These are phyloP conservation scores for Tragelaphus strepsiceros DNA, from an alignment of 2,113 vertebrate species.

Conservation along the genomic window DNA sequence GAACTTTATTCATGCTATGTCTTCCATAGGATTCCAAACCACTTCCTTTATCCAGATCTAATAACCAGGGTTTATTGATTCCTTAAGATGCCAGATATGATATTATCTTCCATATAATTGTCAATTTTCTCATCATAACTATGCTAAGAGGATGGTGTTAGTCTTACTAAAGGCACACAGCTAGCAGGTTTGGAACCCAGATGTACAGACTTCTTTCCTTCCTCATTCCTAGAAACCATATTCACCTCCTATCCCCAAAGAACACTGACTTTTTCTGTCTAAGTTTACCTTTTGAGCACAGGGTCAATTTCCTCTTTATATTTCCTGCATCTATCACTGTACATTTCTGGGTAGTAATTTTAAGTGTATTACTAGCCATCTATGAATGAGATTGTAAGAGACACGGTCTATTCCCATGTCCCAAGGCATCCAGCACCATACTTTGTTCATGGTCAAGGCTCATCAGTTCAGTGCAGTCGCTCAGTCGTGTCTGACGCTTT, in stretches of 20 bases:
- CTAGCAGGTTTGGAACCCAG: neutral
- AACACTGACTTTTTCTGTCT: neutral
- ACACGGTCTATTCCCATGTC: neutral
- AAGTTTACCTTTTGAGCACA: neutral
- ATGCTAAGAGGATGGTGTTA: neutral
- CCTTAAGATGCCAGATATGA: neutral
- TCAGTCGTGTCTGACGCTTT: neutral
- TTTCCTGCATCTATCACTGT: neutral
- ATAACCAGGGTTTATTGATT: neutral
- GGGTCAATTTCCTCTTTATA: neutral
- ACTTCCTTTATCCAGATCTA: neutral
- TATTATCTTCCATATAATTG: neutral
- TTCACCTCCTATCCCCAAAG: neutral
- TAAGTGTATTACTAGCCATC: neutral
- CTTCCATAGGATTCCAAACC: neutral
- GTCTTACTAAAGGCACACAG: neutral
- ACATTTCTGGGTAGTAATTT: neutral
- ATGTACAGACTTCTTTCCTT: neutral
- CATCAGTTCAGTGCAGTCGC: neutral
- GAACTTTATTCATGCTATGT: neutral
- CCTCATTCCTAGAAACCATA: neutral
- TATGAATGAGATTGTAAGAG: neutral
- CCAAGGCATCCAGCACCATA: neutral
- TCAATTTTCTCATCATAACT: neutral
- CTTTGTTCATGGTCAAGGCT: neutral